Evolutionary conservation across 2,888 invertebrate genomes (phyloP).

Genomic region (Eupithecia centaureata): DNA sequence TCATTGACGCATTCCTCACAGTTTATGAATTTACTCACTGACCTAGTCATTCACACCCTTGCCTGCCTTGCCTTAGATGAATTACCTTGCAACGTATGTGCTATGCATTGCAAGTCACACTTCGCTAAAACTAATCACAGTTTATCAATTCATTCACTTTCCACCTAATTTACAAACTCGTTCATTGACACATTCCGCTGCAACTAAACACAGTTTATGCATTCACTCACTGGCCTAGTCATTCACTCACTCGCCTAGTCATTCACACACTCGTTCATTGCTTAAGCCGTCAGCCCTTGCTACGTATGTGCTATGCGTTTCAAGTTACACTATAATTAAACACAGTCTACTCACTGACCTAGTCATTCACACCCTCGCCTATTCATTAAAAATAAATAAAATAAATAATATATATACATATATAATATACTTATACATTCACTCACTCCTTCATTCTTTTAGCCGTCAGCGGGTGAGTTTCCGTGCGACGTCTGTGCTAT

Average conservation of each 20-base stretch:
- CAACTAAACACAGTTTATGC: background rate
- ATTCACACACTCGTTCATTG: too few relatives aligned
- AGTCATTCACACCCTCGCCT: background rate
- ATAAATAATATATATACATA: too few relatives aligned
- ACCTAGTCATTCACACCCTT: background rate
- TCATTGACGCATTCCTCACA: background rate
- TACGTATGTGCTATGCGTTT: background rate
- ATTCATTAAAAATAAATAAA: too few relatives aligned
- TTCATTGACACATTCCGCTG: background rate
- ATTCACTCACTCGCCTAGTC: background rate
- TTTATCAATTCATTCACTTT: too few relatives aligned
- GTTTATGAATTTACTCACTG: background rate
- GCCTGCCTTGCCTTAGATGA: slow-evolving; percentile 28
- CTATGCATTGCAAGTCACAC: too few relatives aligned
- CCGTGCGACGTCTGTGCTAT: slow-evolving; percentile 38
- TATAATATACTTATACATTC: background rate
- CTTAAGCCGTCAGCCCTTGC: too few relatives aligned
- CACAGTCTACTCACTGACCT: background rate
- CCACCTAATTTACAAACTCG: too few relatives aligned
- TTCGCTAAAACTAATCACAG: too few relatives aligned
- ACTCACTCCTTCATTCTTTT: background rate
- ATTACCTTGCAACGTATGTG: too few relatives aligned
- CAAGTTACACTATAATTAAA: background rate
- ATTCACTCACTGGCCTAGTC: too few relatives aligned
- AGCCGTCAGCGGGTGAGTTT: slow-evolving; percentile 38